Evolutionary conservation across 2,888 invertebrate genomes (phyloP).

Genomic region (Clanis bilineata): DNA sequence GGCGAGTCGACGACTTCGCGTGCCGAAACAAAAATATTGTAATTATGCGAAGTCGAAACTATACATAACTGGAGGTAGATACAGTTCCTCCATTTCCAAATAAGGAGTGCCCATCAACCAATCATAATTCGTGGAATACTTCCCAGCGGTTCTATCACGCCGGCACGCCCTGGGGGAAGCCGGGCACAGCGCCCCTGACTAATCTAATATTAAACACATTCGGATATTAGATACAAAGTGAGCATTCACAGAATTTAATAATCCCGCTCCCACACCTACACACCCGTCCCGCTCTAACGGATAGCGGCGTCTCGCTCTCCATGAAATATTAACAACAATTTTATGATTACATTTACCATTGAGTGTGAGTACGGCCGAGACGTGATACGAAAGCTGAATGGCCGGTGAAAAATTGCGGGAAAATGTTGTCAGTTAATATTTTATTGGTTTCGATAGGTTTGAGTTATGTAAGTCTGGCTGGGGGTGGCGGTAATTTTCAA

Average conservation of each 20-base stretch:
- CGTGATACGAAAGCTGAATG: slow-evolving; percentile 73
- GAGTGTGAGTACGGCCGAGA: slow-evolving; percentile 69
- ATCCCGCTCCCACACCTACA: slow-evolving; percentile 64
- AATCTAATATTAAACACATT: slow-evolving; percentile 82
- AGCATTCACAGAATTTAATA: slow-evolving; percentile 82
- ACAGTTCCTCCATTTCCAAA: slow-evolving; percentile 59
- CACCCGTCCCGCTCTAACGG: slow-evolving; percentile 38
- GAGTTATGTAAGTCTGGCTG: slow-evolving; percentile 67
- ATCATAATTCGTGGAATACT: slow-evolving; percentile 68
- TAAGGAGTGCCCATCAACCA: slow-evolving; percentile 61
- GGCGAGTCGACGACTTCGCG: slow-evolving; percentile 15
- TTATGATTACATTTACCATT: slow-evolving; percentile 80
- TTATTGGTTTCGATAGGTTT: slow-evolving; percentile 79
- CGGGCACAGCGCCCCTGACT: slow-evolving; percentile 59
- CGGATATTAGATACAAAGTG: slow-evolving; percentile 82
- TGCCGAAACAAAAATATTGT: slow-evolving; percentile 16
- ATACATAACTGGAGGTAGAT: background rate
- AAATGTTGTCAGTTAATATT: slow-evolving; percentile 77
- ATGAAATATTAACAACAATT: slow-evolving; percentile 82
- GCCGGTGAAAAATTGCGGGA: slow-evolving; percentile 74
- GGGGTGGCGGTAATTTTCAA: slow-evolving; percentile 76
- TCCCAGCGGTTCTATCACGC: slow-evolving; percentile 66
- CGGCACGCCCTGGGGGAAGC: slow-evolving; percentile 59
- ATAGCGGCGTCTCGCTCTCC: slow-evolving; percentile 44
- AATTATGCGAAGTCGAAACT: slow-evolving; percentile 15